A percentile compares a stretch with the other conserved stretches of the same genome.
Conservation (phyloP, 2,113 vertebrate genomes). For the Morphnarchus princeps region DNA sequence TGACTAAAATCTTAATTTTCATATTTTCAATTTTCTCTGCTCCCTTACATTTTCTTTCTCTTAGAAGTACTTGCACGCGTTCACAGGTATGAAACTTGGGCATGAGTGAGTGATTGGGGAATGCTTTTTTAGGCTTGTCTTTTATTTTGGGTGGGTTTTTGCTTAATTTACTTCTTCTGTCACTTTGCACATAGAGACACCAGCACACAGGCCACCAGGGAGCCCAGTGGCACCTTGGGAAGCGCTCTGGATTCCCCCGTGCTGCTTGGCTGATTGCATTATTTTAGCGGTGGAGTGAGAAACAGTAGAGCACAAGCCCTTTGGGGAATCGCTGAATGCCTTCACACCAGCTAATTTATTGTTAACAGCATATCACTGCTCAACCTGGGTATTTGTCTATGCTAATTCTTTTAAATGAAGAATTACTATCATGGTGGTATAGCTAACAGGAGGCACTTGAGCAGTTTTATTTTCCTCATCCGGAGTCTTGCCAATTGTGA, state of each 20-base stretch:
- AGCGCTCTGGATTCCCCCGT: neutral
- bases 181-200: neutral
- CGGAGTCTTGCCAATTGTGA: neutral
- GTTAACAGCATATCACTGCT: neutral
- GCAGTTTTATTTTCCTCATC: neutral
- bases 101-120: neutral
- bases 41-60: neutral
- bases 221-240: neutral
- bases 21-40: neutral
- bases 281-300: neutral
- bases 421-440: neutral
- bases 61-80: neutral
- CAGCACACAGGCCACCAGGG: neutral
- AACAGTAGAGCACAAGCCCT: neutral
- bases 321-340: neutral
- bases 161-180: neutral
- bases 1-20: neutral
- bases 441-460: neutral
- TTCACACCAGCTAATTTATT: neutral
- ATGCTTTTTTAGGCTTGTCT: neutral
- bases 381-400: neutral
- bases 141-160: neutral
- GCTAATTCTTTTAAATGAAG: neutral
- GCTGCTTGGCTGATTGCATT: neutral
- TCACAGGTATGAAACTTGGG: neutral